Conservation (phyloP, 2,113 vertebrate species). For the Corydoras sp. region DNA sequence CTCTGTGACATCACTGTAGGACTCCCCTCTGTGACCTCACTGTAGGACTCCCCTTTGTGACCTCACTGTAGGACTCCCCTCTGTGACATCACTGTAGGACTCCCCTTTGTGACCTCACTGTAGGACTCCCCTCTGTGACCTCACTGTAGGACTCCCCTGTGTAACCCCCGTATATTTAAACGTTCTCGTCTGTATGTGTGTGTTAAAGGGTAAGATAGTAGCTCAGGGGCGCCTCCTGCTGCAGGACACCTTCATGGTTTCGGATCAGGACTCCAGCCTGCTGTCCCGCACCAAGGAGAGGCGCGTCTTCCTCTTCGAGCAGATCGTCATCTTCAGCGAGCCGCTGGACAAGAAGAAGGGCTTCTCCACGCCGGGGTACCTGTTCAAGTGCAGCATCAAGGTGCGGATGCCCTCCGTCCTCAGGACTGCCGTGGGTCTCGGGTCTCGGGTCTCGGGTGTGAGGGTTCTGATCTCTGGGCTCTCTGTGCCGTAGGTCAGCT, state of each 20-base stretch:
- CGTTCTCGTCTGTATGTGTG: background rate
- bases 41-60: no score
- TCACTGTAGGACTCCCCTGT: no score
- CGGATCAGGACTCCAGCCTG: conserved; percentile 86
- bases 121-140: no score
- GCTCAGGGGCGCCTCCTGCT: conserved; percentile 93
- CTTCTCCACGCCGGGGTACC: conserved; percentile 90
- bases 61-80: no score
- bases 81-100: no score
- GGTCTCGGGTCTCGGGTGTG: no score
- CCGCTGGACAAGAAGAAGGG: conserved; percentile 97
- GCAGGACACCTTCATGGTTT: conserved; percentile 94
- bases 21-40: no score
- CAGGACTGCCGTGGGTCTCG: no score
- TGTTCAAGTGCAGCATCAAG: conserved; percentile 97
- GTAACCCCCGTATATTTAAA: background rate
- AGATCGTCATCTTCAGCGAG: conserved; percentile 97
- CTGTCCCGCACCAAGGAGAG: conserved; percentile 92
- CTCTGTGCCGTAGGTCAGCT: conserved; percentile 76
- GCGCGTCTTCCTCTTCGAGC: conserved; percentile 93
- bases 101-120: no score
- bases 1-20: no score
- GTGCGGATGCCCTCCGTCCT: conserved; percentile 48
- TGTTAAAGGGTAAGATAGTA: conserved; percentile 89
- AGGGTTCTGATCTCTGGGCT: background rate